Evolutionary conservation across 2,888 invertebrate genomes (phyloP).

Genomic region (Carterocephalus palaemon): DNA sequence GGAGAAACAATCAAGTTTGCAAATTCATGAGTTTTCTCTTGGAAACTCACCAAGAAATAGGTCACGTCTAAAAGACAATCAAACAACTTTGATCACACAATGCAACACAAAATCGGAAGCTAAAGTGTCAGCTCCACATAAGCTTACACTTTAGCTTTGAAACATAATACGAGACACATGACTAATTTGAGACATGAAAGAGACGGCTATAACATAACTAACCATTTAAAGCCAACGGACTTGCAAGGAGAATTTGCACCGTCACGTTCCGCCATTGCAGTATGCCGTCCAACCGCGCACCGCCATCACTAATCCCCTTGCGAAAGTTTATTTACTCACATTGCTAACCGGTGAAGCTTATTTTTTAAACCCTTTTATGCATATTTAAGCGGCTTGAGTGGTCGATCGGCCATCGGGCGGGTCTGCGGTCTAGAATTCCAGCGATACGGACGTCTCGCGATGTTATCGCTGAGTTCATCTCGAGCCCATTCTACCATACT

Average conservation of each 20-base stretch:
- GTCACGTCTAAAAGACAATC: too few relatives aligned
- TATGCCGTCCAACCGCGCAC: slow-evolving; percentile 54
- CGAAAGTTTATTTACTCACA: slow-evolving; percentile 53
- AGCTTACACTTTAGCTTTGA: slow-evolving; percentile 2
- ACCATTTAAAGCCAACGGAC: background rate
- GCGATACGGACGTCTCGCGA: slow-evolving; percentile 29
- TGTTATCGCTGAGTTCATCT: slow-evolving; percentile 31
- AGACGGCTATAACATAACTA: slow-evolving; percentile 18
- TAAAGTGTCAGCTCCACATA: too few relatives aligned
- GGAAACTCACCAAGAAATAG: slow-evolving; percentile 18
- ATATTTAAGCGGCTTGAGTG: slow-evolving; percentile 39
- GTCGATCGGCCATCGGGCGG: slow-evolving; percentile 25
- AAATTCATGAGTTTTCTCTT: slow-evolving; percentile 19
- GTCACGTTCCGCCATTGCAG: slow-evolving; percentile 60
- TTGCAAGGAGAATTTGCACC: slow-evolving; percentile 40
- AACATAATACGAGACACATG: too few relatives aligned
- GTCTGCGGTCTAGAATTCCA: slow-evolving; percentile 34
- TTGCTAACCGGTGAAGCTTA: slow-evolving; percentile 49
- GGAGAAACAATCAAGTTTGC: slow-evolving; percentile 13
- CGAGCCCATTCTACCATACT: background rate
- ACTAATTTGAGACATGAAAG: too few relatives aligned
- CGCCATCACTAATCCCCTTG: slow-evolving; percentile 57
- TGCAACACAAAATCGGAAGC: too few relatives aligned
- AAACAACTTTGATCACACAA: too few relatives aligned
- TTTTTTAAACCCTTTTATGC: slow-evolving; percentile 61